Evolutionary conservation across 2,113 vertebrate species (phyloP), one percentile per base, ranked within the genome.

Genomic region (Melanotaenia duboulayi): DNA sequence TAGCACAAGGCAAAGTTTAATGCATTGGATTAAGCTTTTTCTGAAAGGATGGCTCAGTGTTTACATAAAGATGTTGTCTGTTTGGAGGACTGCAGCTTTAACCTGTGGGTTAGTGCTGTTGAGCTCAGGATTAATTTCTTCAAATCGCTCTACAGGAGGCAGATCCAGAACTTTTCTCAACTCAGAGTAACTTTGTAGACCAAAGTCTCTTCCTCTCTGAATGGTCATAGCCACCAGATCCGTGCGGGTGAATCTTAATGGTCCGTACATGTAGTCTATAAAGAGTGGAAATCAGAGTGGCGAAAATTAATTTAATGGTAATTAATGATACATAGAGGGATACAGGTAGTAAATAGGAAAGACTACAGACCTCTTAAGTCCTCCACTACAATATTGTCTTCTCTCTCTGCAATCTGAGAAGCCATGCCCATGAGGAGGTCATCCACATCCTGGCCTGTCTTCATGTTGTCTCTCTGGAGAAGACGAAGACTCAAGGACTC

Each of bases 211-310:
- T 7, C 96, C 96, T 0, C 94, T 95, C 62, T 98, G 97, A 56
- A 99, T 81, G 75, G 94, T 96, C 78, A 91, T 80, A 44, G 97
- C 96, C 57, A 97, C 91, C 0, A 94, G 92, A 88, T 99, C 98
- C 0, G 95, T 92, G 23, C 97, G 95, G 5, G 96, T 95, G 83
- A 94, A 97, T 55, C 86, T 94, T 52, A 96, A 62, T 0, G 96
- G 94, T 11, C 97, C 97, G 0, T 98, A 98, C 97, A 97, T 98
- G 87, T 93, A 99, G 91, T 99, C 98, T 99, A 76, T 32, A 24
- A 54, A 51, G n/a, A 28, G 66, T 7, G 46, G 11, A 56, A 48
- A 80, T 56, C 32, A 81, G 11, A 23, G 4, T 0, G 0, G 3
- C 42, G 10, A 5, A 35, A 11, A 61, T 67, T 59, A 3, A 0